Conservation (phyloP, 2,113 vertebrate genomes). For the Corythoichthys haematopterus region DNA sequence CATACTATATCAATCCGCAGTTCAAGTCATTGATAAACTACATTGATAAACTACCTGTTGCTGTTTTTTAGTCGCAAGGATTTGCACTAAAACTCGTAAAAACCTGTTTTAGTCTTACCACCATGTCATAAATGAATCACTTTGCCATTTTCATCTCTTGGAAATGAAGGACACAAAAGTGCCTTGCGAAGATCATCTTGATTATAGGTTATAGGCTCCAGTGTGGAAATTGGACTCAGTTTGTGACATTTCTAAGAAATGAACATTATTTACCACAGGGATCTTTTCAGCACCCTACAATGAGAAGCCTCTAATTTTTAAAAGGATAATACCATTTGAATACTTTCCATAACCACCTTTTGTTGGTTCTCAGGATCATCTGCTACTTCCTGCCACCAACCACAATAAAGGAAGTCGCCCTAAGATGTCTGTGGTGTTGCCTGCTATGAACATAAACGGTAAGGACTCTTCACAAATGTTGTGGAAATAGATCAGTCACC, state of each 20-base stretch:
- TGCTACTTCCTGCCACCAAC: conserved; percentile 88
- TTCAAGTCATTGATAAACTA: neutral
- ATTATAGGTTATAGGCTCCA: neutral
- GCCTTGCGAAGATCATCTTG: neutral
- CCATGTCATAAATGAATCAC: neutral
- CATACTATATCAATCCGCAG: neutral
- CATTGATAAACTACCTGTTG: neutral
- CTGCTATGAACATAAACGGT: conserved; percentile 92
- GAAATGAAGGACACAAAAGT: conserved; percentile 7
- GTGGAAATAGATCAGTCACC: conserved; percentile 21
- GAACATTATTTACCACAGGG: neutral
- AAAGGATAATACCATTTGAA: neutral
- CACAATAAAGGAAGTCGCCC: conserved; percentile 93
- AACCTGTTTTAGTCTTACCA: conserved; percentile 12
- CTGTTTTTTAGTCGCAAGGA: neutral
- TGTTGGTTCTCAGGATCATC: conserved; percentile 83
- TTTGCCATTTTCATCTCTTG: neutral
- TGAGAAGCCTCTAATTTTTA: neutral
- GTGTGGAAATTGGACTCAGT: conserved; percentile 5
- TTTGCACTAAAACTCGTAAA: conserved; percentile 13
- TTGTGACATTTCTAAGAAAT: conserved; percentile 1
- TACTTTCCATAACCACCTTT: neutral
- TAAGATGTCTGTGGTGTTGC: conserved; percentile 93
- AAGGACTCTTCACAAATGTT: conserved; percentile 53
- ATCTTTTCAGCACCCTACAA: conserved; percentile 2